Conservation (phyloP, 2,797 vertebrate genomes). For the Oreochromis mossambicus region DNA sequence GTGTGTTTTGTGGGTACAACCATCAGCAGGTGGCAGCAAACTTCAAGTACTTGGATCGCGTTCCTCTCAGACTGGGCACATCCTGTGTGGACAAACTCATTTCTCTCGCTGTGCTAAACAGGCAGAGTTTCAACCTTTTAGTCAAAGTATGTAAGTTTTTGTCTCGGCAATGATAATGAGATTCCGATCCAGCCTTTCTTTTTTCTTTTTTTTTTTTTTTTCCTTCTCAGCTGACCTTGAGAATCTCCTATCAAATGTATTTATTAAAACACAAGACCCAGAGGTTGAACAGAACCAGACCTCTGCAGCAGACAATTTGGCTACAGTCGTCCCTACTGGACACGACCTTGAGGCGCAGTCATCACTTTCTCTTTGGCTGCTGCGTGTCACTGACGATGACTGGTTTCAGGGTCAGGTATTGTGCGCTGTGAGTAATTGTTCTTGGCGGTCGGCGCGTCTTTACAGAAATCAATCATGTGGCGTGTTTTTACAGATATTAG, state of each 20-base stretch:
- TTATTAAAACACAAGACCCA: constrained; percentile 42
- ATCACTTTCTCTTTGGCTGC: constrained; percentile 50
- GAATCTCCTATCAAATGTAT: constrained; percentile 28
- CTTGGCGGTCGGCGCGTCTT: constrained; percentile 22
- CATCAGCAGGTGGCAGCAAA: constrained; percentile 68
- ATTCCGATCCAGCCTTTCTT: not conserved
- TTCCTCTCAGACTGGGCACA: not conserved
- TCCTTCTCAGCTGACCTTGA: constrained; percentile 35
- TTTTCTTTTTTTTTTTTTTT: rapidly evolving
- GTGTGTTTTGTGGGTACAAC: not conserved
- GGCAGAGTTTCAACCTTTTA: constrained; percentile 4
- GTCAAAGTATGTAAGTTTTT: not conserved
- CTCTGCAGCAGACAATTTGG: constrained; percentile 38
- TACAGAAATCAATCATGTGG: constrained; percentile 34
- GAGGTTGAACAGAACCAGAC: constrained; percentile 24
- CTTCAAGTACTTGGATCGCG: not conserved
- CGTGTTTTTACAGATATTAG: constrained; percentile 37
- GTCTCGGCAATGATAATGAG: constrained; percentile 23
- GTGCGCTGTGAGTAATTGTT: constrained; percentile 46
- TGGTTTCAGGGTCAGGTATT: constrained; percentile 48
- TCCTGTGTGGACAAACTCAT: not conserved
- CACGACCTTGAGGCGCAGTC: constrained; percentile 56
- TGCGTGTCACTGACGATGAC: constrained; percentile 24
- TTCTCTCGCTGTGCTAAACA: not conserved
- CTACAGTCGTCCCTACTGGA: constrained; percentile 37